Conservation (phyloP, 2,113 vertebrate species). For the Capreolus pygargus region DNA sequence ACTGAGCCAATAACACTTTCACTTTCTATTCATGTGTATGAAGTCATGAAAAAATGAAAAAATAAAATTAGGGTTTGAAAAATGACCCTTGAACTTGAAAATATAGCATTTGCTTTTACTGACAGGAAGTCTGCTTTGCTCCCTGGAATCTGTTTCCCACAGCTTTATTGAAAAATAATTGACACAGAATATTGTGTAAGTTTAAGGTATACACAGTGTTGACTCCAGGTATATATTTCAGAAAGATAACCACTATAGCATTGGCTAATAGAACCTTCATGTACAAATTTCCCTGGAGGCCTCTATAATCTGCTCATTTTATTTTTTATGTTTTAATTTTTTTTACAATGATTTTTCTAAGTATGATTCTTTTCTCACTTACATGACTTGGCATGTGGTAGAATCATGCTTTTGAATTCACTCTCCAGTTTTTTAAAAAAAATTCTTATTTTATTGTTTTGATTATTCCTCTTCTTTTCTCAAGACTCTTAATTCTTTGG, state of each 20-base stretch:
- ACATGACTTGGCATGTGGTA: background rate
- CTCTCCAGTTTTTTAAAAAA: background rate
- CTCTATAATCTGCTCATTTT: background rate
- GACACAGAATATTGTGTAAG: background rate
- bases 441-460: background rate
- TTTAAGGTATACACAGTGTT: background rate
- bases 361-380: background rate
- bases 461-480: background rate
- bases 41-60: background rate
- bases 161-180: background rate
- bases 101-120: background rate
- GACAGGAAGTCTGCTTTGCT: background rate
- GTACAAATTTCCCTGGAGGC: background rate
- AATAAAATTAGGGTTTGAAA: background rate
- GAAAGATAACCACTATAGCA: background rate
- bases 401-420: background rate
- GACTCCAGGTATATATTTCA: background rate
- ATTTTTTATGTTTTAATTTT: background rate
- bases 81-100: background rate
- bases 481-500: background rate
- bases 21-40: background rate
- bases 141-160: background rate
- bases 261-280: background rate
- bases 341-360: background rate
- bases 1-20: background rate